phyloP scores from a whole-genome alignment of 2,888 invertebrate species.

The Noctua pronuba region DNA sequence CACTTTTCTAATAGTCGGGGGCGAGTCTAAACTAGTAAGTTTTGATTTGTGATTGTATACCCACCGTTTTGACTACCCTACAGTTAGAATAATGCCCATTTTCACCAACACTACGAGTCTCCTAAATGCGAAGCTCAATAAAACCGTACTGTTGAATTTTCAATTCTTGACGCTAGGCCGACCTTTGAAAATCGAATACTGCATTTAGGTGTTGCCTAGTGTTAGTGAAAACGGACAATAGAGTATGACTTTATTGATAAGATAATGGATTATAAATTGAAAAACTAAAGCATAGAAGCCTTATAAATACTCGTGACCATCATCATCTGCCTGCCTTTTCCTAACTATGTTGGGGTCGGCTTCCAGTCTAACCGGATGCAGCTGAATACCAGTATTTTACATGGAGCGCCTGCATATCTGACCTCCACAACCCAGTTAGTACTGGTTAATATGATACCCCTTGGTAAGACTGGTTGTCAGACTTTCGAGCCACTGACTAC shows the following conservation, averaged over 20 bases:
- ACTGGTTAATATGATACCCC: no score
- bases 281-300: neutral
- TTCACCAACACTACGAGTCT: neutral
- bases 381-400: no score
- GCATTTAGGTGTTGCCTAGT: no score
- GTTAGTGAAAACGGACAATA: neutral
- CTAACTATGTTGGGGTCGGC: no score
- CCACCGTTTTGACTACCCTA: constrained; percentile 21
- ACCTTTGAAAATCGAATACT: neutral
- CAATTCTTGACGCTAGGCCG: neutral
- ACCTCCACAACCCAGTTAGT: no score
- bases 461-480: no score
- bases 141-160: neutral
- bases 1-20: constrained; percentile 1
- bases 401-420: no score
- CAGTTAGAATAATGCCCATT: constrained; percentile 1
- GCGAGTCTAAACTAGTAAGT: constrained; percentile 2
- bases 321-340: no score
- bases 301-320: neutral
- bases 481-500: no score
- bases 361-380: no score
- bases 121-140: neutral
- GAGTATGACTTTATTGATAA: constrained; percentile 20
- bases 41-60: constrained; percentile 41
- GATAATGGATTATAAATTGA: neutral